Conservation (phyloP, 2,888 invertebrate species). For the Isoperla grammatica region DNA sequence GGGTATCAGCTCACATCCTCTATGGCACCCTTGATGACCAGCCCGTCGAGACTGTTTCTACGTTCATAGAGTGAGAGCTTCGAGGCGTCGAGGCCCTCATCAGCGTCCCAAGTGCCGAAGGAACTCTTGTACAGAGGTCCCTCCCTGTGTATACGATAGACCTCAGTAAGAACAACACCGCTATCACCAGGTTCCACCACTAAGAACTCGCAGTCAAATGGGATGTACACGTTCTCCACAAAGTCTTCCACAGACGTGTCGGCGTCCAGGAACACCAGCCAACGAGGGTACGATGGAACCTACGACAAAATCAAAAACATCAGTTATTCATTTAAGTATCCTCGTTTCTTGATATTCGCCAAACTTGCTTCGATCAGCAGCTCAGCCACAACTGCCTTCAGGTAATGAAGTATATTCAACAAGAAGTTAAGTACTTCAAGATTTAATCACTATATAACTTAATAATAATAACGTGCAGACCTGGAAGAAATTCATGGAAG, state of each 20-base stretch:
- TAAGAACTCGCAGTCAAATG: slow-evolving; percentile 22
- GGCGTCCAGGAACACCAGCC: slow-evolving; percentile 17
- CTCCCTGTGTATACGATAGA: slow-evolving; percentile 1
- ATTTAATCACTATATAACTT: too few species aligned
- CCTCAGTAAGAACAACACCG: slow-evolving; percentile 8
- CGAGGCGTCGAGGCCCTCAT: background rate
- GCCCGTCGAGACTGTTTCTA: background rate
- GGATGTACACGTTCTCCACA: slow-evolving; percentile 14
- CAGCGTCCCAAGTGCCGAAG: slow-evolving; percentile 17
- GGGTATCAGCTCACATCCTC: background rate
- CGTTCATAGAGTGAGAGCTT: background rate
- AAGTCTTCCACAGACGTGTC: background rate
- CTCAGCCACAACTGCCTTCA: too few species aligned
- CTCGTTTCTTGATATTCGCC: too few species aligned
- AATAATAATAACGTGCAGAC: too few species aligned
- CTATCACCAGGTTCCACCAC: slow-evolving; percentile 2
- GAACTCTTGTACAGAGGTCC: background rate
- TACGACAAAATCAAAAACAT: background rate
- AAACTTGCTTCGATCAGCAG: too few species aligned
- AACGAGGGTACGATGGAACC: slow-evolving; percentile 8
- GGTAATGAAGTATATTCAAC: too few species aligned
- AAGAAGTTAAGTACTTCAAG: too few species aligned
- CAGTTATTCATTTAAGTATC: too few species aligned
- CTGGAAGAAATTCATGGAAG: too few species aligned
- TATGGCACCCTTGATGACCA: background rate